Evolutionary conservation across 2,888 invertebrate species (phyloP), one percentile per base, ranked within the genome.

Genomic region (Bhutanitis thaidina): DNA sequence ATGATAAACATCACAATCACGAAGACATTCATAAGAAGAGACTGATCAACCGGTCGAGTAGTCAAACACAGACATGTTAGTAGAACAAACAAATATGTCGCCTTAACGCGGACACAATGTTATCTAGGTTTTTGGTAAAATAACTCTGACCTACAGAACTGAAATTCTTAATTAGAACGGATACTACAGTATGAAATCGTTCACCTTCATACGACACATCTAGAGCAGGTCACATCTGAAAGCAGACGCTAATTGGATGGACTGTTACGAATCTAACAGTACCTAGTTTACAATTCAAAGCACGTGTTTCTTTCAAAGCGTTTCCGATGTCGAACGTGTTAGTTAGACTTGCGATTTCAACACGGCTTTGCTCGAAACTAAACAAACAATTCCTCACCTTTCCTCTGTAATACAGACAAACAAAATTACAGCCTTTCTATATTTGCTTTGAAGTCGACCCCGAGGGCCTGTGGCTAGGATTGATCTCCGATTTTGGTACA

Each of bases 71-170:
- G 1, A 27, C 12, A 12, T 12, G 12, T n/a, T 4, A 5, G 12
- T 34, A 12, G n/a, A 34, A 12, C 10, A 35, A 35, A 45, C 34
- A 39, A 37, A 46, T 34, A 40, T 9, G 30, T 20, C 20, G 36
- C 32, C 20, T 14, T 43, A 41, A 51, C 51, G 46, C 25, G 30
- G 46, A 51, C 41, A 27, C 12, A 7, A 13, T 15, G 13, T 46
- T 46, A 51, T 46, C 46, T 37, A n/a, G 7, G 37, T 45, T 35
- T 30, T 20, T 29, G 9, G 16, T 38, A 39, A 39, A 12, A 16
- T 5, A 34, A 43, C 43, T 20, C 29, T 40, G 39, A 40, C 44
- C 12, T 29, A 44, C 3, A 29, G 43, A 50, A 12, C 38, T 39
- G 29, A 30, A 43, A 43, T 13, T 35, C 43, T 43, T 30, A 36